A percentile compares a stretch with the other conserved stretches of the same genome.
phyloP scores from a whole-genome alignment of 2,113 vertebrate genomes.

The Brienomyrus longianalis region DNA sequence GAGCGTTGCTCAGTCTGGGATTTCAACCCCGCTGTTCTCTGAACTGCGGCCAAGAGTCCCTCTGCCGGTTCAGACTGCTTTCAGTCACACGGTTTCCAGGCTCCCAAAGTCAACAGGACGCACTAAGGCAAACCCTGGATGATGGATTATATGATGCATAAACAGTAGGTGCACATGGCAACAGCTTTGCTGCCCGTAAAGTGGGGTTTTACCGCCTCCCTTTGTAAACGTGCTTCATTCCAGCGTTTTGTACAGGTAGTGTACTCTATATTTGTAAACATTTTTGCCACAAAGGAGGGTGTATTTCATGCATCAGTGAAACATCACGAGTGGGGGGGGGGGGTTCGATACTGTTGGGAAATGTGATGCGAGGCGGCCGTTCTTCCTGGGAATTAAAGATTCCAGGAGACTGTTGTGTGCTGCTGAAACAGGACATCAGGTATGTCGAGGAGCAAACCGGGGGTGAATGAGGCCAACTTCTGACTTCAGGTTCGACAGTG shows the following conservation, averaged over 20 bases:
- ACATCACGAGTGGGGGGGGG: background rate
- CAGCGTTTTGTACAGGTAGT: slow-evolving; percentile 3
- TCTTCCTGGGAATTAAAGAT: slow-evolving; percentile 31
- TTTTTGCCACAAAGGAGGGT: slow-evolving; percentile 18
- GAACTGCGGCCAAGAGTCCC: background rate
- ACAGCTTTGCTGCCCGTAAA: slow-evolving; percentile 19
- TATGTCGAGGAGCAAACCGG: slow-evolving; percentile 42
- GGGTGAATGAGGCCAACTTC: background rate
- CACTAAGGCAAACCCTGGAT: background rate
- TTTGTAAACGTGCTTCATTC: slow-evolving; percentile 21
- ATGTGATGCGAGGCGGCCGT: slow-evolving; percentile 20
- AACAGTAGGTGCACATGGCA: slow-evolving; percentile 25
- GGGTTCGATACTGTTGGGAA: background rate
- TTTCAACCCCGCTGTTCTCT: background rate
- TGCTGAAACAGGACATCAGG: slow-evolving; percentile 38
- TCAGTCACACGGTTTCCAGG: background rate
- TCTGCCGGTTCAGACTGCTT: background rate
- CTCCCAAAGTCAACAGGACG: background rate
- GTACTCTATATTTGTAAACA: slow-evolving; percentile 27
- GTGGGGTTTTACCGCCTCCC: slow-evolving; percentile 16
- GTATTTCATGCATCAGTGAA: slow-evolving; percentile 16
- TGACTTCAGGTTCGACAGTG: background rate
- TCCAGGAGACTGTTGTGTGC: slow-evolving; percentile 23
- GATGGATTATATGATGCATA: slow-evolving; percentile 16
- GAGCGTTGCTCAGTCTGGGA: slow-evolving; percentile 5